Percentiles rank a stretch among this genome's conserved stretches.
Conservation (phyloP, 2,113 vertebrate genomes). For the Stigmatopora argus region DNA sequence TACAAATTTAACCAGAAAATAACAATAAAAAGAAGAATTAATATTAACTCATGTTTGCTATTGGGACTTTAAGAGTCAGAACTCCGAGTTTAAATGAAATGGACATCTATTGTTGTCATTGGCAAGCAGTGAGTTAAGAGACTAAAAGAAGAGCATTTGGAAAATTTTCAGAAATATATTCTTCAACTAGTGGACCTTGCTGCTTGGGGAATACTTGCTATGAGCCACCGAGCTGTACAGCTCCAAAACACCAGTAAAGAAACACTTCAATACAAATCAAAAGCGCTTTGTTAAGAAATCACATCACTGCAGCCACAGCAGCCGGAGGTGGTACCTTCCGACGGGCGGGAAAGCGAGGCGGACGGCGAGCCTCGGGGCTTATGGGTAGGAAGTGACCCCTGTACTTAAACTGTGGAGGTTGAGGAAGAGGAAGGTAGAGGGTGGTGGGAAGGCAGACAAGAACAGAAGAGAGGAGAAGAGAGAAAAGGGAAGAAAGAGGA, state of each 20-base stretch:
- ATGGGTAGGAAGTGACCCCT: conserved; percentile 72
- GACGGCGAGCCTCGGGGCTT: conserved; percentile 67
- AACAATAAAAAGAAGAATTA: too few relatives aligned
- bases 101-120: too few relatives aligned
- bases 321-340: conserved; percentile 69
- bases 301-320: conserved; percentile 55
- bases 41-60: too few relatives aligned
- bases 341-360: conserved; percentile 67
- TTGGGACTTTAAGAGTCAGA: too few relatives aligned
- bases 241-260: conserved; percentile 29
- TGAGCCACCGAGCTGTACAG: not conserved
- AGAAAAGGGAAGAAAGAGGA: conserved; percentile 9
- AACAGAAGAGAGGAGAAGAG: conserved; percentile 5
- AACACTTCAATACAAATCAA: conserved; percentile 1
- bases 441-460: conserved; percentile 13
- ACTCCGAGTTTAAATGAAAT: too few relatives aligned
- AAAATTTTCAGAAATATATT: too few relatives aligned
- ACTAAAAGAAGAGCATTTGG: too few relatives aligned
- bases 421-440: conserved; percentile 30
- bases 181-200: too few relatives aligned
- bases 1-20: too few relatives aligned
- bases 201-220: not conserved
- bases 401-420: conserved; percentile 71
- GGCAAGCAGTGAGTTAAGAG: too few relatives aligned
- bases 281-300: conserved; percentile 35